Evolutionary conservation across 2,888 invertebrate species (phyloP).

Genomic region (Caenorhabditis sp.): DNA sequence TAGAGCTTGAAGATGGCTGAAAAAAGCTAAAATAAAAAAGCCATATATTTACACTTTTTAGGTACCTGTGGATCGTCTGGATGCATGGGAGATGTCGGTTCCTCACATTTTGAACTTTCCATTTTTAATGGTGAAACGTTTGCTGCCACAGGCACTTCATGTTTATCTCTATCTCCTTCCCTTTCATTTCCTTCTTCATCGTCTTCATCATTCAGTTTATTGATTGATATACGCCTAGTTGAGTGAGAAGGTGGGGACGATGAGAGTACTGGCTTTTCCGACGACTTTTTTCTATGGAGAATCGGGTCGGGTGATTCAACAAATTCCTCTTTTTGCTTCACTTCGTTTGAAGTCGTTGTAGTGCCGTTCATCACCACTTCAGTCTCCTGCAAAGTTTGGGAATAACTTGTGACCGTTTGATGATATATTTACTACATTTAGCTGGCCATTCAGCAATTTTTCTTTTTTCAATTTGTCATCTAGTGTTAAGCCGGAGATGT

Average conservation of each 20-base stretch:
- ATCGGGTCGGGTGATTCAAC: neutral
- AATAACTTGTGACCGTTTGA: neutral
- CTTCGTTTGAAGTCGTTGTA: neutral
- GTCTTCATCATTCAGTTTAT: neutral
- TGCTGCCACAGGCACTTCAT: neutral
- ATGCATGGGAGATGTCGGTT: slow-evolving; percentile 14
- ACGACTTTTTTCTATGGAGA: neutral
- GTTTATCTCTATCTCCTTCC: neutral
- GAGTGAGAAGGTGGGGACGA: neutral
- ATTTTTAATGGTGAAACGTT: neutral
- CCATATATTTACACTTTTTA: no score
- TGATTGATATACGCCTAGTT: neutral
- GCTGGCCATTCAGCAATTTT: neutral
- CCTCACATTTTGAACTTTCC: neutral
- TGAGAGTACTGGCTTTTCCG: neutral
- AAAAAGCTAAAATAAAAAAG: neutral
- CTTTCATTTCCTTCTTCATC: neutral
- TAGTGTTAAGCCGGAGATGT: neutral
- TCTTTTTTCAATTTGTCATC: neutral
- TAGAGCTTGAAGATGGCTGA: slow-evolving; percentile 27
- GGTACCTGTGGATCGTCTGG: slow-evolving; percentile 44
- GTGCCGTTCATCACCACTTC: neutral
- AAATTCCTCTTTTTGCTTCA: neutral
- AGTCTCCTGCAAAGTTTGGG: neutral
- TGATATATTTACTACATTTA: neutral